Evolutionary conservation across 2,113 vertebrate species (phyloP).

Genomic region (Perca flavescens): DNA sequence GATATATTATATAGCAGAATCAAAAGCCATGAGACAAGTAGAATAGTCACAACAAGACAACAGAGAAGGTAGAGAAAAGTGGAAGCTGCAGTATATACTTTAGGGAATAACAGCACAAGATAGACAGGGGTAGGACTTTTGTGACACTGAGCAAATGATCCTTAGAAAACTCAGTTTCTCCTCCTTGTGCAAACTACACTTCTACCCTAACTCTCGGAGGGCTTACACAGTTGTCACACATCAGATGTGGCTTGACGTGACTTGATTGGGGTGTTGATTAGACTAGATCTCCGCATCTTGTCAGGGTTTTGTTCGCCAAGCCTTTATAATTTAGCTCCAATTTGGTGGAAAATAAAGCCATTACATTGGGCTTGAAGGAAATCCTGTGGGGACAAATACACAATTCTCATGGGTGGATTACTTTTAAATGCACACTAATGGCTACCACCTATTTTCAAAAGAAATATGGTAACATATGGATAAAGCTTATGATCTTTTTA

Average conservation of each 20-base stretch:
- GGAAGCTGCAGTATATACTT: slow-evolving; percentile 1
- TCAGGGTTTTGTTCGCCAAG: slow-evolving; percentile 43
- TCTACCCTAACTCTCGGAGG: slow-evolving; percentile 41
- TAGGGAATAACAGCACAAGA: slow-evolving; percentile 40
- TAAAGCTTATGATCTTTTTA: not conserved
- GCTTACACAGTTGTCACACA: slow-evolving; percentile 60
- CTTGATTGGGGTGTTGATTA: slow-evolving; percentile 63
- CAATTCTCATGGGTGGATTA: slow-evolving; percentile 8
- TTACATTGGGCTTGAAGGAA: slow-evolving; percentile 25
- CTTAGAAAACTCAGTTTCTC: slow-evolving; percentile 25
- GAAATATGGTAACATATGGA: not conserved
- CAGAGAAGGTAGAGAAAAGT: not conserved
- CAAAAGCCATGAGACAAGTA: not conserved
- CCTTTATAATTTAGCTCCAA: slow-evolving; percentile 33
- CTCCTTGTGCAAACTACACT: slow-evolving; percentile 42
- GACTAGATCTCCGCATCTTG: slow-evolving; percentile 43
- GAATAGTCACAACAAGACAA: slow-evolving; percentile 6
- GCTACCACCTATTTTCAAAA: not conserved
- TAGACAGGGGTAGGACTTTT: slow-evolving; percentile 32
- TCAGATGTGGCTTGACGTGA: slow-evolving; percentile 47
- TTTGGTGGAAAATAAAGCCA: slow-evolving; percentile 36
- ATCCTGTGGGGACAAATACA: not conserved
- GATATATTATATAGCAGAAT: not conserved
- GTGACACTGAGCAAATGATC: slow-evolving; percentile 40
- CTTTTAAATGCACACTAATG: slow-evolving; percentile 1